Evolutionary conservation across 2,888 invertebrate genomes (phyloP), one percentile per base, ranked within the genome.

Genomic region (Hydrotaea diabolus): DNA sequence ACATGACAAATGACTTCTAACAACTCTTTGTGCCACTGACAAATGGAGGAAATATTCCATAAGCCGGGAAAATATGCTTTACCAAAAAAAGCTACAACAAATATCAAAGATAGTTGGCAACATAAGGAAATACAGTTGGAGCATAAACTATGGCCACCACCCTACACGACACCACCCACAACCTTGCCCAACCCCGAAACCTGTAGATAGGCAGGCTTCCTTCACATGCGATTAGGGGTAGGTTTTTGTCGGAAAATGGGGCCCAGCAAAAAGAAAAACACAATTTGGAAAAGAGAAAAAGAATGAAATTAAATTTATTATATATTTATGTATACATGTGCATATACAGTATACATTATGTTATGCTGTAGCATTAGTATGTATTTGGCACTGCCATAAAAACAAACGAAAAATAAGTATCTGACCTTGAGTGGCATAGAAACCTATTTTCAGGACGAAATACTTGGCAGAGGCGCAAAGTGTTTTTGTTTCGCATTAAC

Each of bases 341-440:
- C 31, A 31, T 31, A 9, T 62, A 31, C n/a, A 31, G 62, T 31
- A 8, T 31, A 13, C 23, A 36, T 69, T 46, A 69, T 69, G 39
- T 46, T 69, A 43, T 69, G 23, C 46, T 23, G 46, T 69, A 43
- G 43, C 46, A 69, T 69, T 69, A 23, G 23, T 69, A 69, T 69
- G 69, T 69, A 69, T 69, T 69, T 43, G 69, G 69, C 69, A 69
- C 69, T 46, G 43, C 11, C 43, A 69, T 46, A 43, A 69, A 23
- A 69, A 66, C 39, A 66, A 36, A 66, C 19, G 21, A 39, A 43
- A 66, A 23, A 69, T 43, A 69, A 69, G 39, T 21, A 57, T 31
- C 55, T 73, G 73, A 73, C 73, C 73, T 73, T 73, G 73, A 39
- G 19, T 73, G 36, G 55, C 73, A 73, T 36, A 73, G 55, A 73